Evolutionary conservation across 2,113 vertebrate species (phyloP), one percentile per base, ranked within the genome.

Genomic region (Antechinus stuartii): DNA sequence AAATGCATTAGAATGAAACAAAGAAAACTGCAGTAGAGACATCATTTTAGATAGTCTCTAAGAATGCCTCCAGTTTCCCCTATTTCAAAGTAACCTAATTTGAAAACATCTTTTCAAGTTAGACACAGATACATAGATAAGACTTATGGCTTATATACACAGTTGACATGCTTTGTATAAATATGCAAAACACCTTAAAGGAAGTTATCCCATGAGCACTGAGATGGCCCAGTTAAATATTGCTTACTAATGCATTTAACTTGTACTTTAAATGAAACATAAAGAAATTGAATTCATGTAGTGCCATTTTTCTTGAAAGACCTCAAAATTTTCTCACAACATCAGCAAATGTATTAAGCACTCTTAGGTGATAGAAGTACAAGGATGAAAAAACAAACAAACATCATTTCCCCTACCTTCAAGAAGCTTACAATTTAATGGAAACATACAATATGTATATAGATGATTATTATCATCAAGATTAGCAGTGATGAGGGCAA

Each of bases 11-110:
- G 16, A 27, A 56, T 92, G 93, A 89, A 53, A 0, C 24, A 94
- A 91, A 95, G 47, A n/a, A 91, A 91, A 26, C 89, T 92, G 91
- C 56, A 89, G 0, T 19, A 50, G 90, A 92, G n/a, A 11, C 27
- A 92, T 91, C 91, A 93, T 93, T 92, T 61, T 61, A 61, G 47
- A 49, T 92, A 3, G 55, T 76, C 76, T 35, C 94, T 54, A 90
- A 91, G 56, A 94, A 95, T 94, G 55, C 42, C 42, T 90, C 26
- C n/a, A 90, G 61, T 91, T 90, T 12, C 0, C 92, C 76, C 95
- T 84, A 93, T 46, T 84, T 94, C 12, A 49, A 92, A 94, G 68
- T 53, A 54, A 93, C 8, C 61, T 92, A 47, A 84, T 93, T 90
- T 89, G 61, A 68, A 92, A 93, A 54, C 22, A 57, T 47, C 53